phyloP scores from a whole-genome alignment of 2,113 vertebrate genomes.

The Barbus barbus region DNA sequence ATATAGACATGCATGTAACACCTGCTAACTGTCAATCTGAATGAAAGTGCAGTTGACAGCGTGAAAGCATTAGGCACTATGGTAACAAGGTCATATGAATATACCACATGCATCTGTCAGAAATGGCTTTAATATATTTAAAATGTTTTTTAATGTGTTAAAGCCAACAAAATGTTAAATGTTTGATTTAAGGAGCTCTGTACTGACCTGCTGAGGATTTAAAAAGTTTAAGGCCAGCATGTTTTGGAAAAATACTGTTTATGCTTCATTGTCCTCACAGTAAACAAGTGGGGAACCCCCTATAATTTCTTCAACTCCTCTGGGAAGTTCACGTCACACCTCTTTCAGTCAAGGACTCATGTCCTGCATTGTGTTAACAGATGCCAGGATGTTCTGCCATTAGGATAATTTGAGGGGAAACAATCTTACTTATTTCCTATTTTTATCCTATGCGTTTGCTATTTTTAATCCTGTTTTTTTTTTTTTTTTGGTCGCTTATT shows the following conservation, averaged over 20 bases:
- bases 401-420: background rate
- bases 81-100: conserved; percentile 52
- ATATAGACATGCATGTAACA: conserved; percentile 71
- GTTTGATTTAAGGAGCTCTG: background rate
- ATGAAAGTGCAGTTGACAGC: conserved; percentile 17
- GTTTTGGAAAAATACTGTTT: conserved; percentile 5
- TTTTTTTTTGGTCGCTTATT: background rate
- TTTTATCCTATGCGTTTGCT: background rate
- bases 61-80: conserved; percentile 34
- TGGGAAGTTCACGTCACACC: background rate
- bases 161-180: background rate
- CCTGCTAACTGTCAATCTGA: conserved; percentile 71
- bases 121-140: background rate
- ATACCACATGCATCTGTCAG: background rate
- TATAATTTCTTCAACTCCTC: background rate
- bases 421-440: background rate
- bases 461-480: background rate
- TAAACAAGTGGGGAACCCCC: conserved; percentile 32
- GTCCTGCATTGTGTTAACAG: conserved; percentile 30
- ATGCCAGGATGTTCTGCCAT: conserved; percentile 19
- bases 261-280: background rate
- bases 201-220: background rate
- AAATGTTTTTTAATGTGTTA: background rate
- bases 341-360: conserved; percentile 29
- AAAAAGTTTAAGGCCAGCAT: background rate